Evolutionary conservation across 2,888 invertebrate genomes (phyloP), one percentile per base, ranked within the genome.

Genomic region (Oeneis ivallda): DNA sequence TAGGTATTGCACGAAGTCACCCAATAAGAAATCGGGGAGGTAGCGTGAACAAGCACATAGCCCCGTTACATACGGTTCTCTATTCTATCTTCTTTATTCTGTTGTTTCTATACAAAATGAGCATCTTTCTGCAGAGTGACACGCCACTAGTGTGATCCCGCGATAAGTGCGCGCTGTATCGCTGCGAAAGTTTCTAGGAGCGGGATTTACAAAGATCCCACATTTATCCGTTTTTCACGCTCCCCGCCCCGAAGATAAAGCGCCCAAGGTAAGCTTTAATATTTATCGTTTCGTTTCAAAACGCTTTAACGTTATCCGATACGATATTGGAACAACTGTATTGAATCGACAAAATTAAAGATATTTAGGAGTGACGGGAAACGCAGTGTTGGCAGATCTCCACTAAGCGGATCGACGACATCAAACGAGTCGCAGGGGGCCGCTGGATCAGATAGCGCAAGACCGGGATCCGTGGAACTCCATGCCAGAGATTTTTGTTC

Each of bases 151-250:
- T 56, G 56, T 41, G 56, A 56, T 56, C 56, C 8, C 39, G 37
- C 56, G 56, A 56, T 56, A 56, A 56, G 56, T 39, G 13, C 59
- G 32, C 41, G 54, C 54, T 50, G 62, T 69, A 69, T 62, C 59
- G 69, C 53, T 26, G 57, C 41, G 64, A 69, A 68, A 67, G 54
- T 67, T 69, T 65, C 65, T 43, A 41, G 60, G 75, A 74, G 72
- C 73, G 77, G 85, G 85, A 82, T 86, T 87, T 85, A 74, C 72
- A 75, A 74, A 64, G 83, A 83, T 85, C 78, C 73, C 76, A 74
- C 80, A 79, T 81, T 84, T 86, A 86, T 86, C 86, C 86, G 84
- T 84, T 87, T 85, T 84, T 83, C 84, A 85, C 83, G 82, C 82
- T 76, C 77, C 74, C 78, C 81, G 79, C 81, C 13, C 76, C 74